phyloP scores from a whole-genome alignment of 2,113 vertebrate genomes.

The Phaethornis superciliosus region DNA sequence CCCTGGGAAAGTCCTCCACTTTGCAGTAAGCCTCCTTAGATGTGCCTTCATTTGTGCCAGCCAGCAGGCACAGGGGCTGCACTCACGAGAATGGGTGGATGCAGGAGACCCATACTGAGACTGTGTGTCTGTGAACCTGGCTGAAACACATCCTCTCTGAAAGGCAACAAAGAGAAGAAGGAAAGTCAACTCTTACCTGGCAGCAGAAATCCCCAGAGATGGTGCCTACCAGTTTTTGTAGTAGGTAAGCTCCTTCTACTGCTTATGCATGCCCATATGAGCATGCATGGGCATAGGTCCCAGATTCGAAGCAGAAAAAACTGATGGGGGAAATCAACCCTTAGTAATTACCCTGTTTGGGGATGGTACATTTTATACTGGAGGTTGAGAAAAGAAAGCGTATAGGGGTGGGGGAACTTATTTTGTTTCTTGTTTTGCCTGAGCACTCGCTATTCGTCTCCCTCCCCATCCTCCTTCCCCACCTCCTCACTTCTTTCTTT shows the following conservation, averaged over 20 bases:
- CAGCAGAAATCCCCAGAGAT: constrained; percentile 8
- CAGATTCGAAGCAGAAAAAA: background rate
- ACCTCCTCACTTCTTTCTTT: constrained; percentile 14
- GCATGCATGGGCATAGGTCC: background rate
- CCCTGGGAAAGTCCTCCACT: background rate
- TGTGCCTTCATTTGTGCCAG: background rate
- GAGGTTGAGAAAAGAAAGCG: background rate
- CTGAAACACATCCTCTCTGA: background rate
- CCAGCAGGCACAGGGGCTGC: background rate
- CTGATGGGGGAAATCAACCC: background rate
- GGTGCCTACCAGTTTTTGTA: background rate
- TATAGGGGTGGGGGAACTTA: background rate
- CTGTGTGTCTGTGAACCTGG: background rate
- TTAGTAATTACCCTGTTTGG: background rate
- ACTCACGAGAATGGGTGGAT: background rate
- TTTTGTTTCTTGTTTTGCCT: constrained; percentile 4
- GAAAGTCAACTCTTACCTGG: constrained; percentile 61
- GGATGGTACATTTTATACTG: background rate
- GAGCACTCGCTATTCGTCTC: constrained; percentile 11
- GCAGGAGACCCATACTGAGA: background rate
- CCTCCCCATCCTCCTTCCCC: constrained; percentile 27
- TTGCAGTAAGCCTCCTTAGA: constrained; percentile 25
- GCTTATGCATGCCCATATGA: background rate
- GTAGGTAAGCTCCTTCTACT: background rate
- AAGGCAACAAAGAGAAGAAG: background rate